Base-by-base conservation (phyloP, 2,888 invertebrate species). In the Sylvicola cinctus region DNA sequence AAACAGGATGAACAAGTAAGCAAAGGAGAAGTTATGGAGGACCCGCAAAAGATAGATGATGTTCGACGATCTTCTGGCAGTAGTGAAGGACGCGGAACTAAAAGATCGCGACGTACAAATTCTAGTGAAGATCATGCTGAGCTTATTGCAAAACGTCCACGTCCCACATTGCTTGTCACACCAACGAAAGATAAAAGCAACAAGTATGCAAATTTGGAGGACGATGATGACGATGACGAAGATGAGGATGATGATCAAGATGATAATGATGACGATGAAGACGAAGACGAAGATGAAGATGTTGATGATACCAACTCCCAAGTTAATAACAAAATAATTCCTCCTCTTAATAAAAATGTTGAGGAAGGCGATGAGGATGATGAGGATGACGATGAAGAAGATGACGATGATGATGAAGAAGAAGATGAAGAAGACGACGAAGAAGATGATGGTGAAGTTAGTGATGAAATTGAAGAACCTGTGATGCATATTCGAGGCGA, bases 401-500 rank as follows among this genome's bases (percentile, higher is more conserved):
- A 45, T 10, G 43, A 46, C 8, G 46, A 45, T n/a, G 46, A 44
- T 3, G 46, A 45, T 4, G 50, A 44, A 8, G 45, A 43, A 2
- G 45, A 42, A 2, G 51, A 50, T 5, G 50, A 47, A 4, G 46
- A 45, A 13, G 47, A 40, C 12, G 44, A 42, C 4, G 48, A 40
- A 1, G 43, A 46, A 3, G 45, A 52, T 13, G 48, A 45, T 8
- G 46, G 38, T 2, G 48, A 45, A 1, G 47, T 74, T 10, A 61
- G 75, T 17, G 74, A 73, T 46, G 67, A 68, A 33, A 74, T 80
- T 45, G 74, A 76, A 53, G 81, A 81, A 48, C 76, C 78, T 14
- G 56, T 74, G 4, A 65, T 80, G 62, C 52, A 70, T 45, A 63
- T 81, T 1, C 66, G 66, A 32, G 81, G 78, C 2, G 69, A 72